Conservation (phyloP, 2,797 vertebrate genomes). For the Acestrorhynchus altus region DNA sequence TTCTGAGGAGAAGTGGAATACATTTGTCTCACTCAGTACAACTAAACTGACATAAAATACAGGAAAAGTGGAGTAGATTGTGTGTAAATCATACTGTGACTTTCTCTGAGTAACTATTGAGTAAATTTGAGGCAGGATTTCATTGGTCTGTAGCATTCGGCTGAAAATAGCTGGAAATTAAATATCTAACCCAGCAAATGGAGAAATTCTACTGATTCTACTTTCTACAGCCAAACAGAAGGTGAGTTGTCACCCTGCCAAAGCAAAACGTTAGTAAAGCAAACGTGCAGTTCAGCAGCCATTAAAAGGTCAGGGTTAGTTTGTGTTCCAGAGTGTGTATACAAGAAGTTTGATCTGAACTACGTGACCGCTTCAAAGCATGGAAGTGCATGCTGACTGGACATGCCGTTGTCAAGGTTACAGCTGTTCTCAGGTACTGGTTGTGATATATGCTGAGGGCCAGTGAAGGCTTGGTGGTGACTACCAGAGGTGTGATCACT, state of each 20-base stretch:
- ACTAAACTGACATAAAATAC: too few relatives aligned
- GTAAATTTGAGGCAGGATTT: too few relatives aligned
- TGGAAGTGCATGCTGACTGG: constrained; percentile 10
- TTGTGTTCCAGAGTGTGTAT: constrained; percentile 3
- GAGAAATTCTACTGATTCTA: not conserved
- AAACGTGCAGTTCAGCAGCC: constrained; percentile 22
- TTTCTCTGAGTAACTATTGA: too few relatives aligned
- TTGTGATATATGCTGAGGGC: constrained; percentile 8
- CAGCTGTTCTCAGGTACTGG: not conserved
- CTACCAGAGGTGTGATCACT: not conserved
- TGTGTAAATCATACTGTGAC: too few relatives aligned
- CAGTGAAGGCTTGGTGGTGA: constrained; percentile 1
- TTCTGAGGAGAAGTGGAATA: too few relatives aligned
- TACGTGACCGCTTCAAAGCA: constrained; percentile 1
- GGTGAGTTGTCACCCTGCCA: not conserved
- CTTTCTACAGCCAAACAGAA: not conserved
- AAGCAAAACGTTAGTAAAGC: not conserved
- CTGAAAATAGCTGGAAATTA: too few relatives aligned
- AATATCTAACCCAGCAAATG: not conserved
- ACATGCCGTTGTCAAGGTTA: constrained; percentile 36
- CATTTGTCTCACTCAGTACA: too few relatives aligned
- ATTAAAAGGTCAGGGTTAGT: constrained; percentile 18
- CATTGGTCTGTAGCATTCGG: too few relatives aligned
- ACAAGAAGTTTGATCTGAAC: constrained; percentile 13
- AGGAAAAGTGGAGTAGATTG: too few relatives aligned